phyloP scores from a whole-genome alignment of 92 coral and sea anemone species.

The Epizoanthus illoricatus region DNA sequence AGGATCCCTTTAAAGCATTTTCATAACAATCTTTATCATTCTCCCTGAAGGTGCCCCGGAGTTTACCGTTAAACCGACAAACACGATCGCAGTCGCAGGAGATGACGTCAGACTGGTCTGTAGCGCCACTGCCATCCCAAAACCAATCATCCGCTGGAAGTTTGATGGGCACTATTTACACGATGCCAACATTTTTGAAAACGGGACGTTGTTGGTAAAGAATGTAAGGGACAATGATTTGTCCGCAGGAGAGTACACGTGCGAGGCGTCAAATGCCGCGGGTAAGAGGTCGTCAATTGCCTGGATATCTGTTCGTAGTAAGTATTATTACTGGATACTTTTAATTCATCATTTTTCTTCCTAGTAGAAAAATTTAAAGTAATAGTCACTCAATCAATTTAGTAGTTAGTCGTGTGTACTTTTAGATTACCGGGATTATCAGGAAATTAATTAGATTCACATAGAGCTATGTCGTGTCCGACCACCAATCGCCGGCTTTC shows the following conservation, averaged over 20 bases:
- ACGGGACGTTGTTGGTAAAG: constrained; percentile 8
- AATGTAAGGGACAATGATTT: neutral
- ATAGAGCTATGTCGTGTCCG: too few species aligned
- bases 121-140: constrained; percentile 10
- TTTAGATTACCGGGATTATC: too few species aligned
- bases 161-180: constrained; percentile 6
- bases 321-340: neutral
- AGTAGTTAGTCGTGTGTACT: too few species aligned
- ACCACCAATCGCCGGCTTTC: too few species aligned
- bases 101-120: neutral
- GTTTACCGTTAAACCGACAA: neutral
- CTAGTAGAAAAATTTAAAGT: too few species aligned
- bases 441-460: too few species aligned
- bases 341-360: too few species aligned
- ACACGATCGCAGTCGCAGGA: neutral
- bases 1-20: too few species aligned
- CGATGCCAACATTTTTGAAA: neutral
- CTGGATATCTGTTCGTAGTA: constrained; percentile 4
- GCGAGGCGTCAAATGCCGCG: constrained; percentile 22
- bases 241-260: constrained; percentile 12
- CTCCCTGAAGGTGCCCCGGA: neutral
- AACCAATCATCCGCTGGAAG: constrained; percentile 20
- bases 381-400: too few species aligned
- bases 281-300: neutral
- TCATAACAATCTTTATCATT: too few species aligned